Evolutionary conservation across 2,113 vertebrate species (phyloP), one percentile per base, ranked within the genome.

Genomic region (Grammomys dolichurus): DNA sequence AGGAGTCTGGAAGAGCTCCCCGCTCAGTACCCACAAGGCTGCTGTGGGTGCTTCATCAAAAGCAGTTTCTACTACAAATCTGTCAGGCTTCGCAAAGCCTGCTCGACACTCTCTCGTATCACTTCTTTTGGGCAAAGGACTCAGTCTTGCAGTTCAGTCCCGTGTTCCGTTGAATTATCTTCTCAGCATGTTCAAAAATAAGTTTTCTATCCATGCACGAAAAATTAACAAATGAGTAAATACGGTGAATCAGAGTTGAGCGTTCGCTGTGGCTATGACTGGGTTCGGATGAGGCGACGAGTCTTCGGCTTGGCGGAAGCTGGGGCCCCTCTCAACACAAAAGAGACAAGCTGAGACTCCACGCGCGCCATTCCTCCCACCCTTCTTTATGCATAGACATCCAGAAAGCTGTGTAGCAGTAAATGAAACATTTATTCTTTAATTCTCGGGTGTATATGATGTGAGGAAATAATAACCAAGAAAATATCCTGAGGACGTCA

Each of bases 401-500:
- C 63, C 36, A 20, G 1, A 97, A 89, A 95, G 70, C 91, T 94
- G 70, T 48, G 81, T 84, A 82, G 76, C 87, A 95, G 70, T 85
- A 90, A 96, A 89, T 46, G 81, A 84, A 92, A 78, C 72, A 94
- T 97, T 93, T 84, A 87, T 28, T 84, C 93, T 94, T 76, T 91
- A 97, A 94, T 97, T 97, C 89, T 97, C 73, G 96, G 96, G 97
- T 88, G 86, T 51, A 93, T 97, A 93, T 97, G 91, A 96, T 97
- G 63, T 51, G 77, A 11, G 87, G 95, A 13, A 96, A 97, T 94
- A 97, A 94, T 51, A 70, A 94, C 7, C 92, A 92, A 94, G 93
- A 97, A 97, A 98, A 97, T 97, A 97, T 93, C 91, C 95, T 65
- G 36, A 93, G 96, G 95, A 77, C 95, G 97, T 24, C 97, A 97